Conservation (phyloP, 2,888 invertebrate genomes). For the Tinea semifulvella region DNA sequence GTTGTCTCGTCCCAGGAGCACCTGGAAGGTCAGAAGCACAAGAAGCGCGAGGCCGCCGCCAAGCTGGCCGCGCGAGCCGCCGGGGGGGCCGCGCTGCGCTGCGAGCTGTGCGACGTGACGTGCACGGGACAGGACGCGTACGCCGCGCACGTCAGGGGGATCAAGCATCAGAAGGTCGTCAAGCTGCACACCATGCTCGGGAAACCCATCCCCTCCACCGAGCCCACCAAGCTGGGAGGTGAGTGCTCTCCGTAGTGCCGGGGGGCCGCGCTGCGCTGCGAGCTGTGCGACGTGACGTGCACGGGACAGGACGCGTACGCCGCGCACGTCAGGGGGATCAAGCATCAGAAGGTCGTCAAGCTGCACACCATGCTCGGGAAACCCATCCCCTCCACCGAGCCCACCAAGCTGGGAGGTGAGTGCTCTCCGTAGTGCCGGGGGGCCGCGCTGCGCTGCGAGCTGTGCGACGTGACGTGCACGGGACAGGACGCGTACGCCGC, state of each 20-base stretch:
- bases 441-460: conserved; percentile 85
- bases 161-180: conserved; percentile 97
- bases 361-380: conserved; percentile 97
- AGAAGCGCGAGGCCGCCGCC: conserved; percentile 91
- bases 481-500: conserved; percentile 98
- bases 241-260: neutral
- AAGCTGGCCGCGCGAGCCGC: conserved; percentile 64
- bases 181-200: conserved; percentile 96
- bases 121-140: conserved; percentile 99
- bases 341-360: conserved; percentile 97
- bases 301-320: conserved; percentile 99
- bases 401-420: conserved; percentile 72
- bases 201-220: conserved; percentile 95
- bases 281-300: conserved; percentile 97
- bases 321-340: conserved; percentile 96
- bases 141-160: conserved; percentile 96
- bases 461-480: conserved; percentile 98
- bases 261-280: conserved; percentile 82
- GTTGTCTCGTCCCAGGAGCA: too few relatives aligned
- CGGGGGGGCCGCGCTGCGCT: conserved; percentile 73
- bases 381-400: conserved; percentile 95
- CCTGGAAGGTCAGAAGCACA: conserved; percentile 98
- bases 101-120: conserved; percentile 97
- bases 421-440: conserved; percentile 33
- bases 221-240: conserved; percentile 81